These are phyloP conservation scores for Ceraclea dissimilis DNA, from an alignment of 2,888 invertebrate species.

Conservation along the genomic window DNA sequence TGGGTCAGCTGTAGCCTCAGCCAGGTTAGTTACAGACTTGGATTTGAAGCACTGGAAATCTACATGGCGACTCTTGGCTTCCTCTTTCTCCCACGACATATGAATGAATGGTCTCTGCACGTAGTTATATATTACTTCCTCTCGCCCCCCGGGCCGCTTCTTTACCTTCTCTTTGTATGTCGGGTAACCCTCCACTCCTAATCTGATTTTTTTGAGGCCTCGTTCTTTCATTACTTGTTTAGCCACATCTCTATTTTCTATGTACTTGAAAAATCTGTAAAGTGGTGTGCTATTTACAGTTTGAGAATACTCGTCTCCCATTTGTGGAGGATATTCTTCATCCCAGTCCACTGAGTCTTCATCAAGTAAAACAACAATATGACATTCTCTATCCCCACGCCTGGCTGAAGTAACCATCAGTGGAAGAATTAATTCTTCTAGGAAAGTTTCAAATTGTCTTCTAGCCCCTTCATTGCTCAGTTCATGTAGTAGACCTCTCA, in stretches of 20 bases:
- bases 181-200: constrained; percentile 98
- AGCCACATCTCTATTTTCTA: constrained; percentile 98
- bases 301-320: constrained; percentile 98
- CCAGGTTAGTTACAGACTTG: constrained; percentile 93
- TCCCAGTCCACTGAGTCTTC: constrained; percentile 98
- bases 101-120: constrained; percentile 98
- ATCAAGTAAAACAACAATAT: constrained; percentile 91
- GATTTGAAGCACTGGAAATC: constrained; percentile 99
- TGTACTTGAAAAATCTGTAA: constrained; percentile 98
- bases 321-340: constrained; percentile 97
- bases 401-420: constrained; percentile 92
- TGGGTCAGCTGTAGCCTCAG: constrained; percentile 91
- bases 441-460: constrained; percentile 91
- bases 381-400: constrained; percentile 95
- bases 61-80: constrained; percentile 96
- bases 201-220: constrained; percentile 94
- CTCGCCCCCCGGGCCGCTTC: constrained; percentile 86
- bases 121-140: constrained; percentile 99
- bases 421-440: constrained; percentile 92
- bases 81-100: constrained; percentile 99
- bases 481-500: constrained; percentile 93
- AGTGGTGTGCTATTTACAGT: constrained; percentile 92
- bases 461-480: constrained; percentile 99
- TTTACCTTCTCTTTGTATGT: constrained; percentile 99
- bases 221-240: constrained; percentile 98